Conservation (phyloP, 2,888 invertebrate genomes). For the Alsophila aescularia region DNA sequence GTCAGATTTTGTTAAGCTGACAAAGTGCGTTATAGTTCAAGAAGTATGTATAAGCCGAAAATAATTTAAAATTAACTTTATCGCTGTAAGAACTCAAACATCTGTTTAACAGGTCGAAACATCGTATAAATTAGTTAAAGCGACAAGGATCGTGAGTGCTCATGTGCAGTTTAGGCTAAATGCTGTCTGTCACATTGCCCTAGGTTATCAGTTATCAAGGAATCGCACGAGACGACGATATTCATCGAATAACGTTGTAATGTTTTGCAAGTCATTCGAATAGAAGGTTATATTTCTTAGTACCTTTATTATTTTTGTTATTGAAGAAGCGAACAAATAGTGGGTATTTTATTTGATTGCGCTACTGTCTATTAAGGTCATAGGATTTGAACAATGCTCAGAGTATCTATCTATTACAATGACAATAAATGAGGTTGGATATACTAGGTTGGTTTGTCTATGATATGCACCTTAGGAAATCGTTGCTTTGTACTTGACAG, state of each 20-base stretch:
- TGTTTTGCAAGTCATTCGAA: background rate
- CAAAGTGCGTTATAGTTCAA: background rate
- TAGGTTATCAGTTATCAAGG: constrained; percentile 27
- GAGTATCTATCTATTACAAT: background rate
- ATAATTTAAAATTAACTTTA: no score
- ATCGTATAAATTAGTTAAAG: background rate
- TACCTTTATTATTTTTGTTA: background rate
- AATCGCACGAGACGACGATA: constrained; percentile 14
- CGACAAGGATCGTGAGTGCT: background rate
- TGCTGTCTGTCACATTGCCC: constrained; percentile 13
- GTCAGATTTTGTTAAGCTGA: background rate
- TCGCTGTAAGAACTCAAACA: no score
- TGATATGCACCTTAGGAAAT: no score
- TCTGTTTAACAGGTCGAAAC: background rate
- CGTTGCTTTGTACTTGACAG: no score
- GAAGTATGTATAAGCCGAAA: no score
- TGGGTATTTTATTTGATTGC: background rate
- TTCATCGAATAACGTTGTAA: background rate
- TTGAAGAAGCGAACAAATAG: background rate
- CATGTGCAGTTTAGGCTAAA: background rate
- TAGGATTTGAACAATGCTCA: background rate
- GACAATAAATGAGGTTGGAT: background rate
- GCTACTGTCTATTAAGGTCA: background rate
- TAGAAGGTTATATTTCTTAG: background rate
- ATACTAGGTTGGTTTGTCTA: no score